Evolutionary conservation across 1,140 invertebrate genomes (phyloP), one percentile per base, ranked within the genome.

Genomic region (Polypedilum vanderplanki): DNA sequence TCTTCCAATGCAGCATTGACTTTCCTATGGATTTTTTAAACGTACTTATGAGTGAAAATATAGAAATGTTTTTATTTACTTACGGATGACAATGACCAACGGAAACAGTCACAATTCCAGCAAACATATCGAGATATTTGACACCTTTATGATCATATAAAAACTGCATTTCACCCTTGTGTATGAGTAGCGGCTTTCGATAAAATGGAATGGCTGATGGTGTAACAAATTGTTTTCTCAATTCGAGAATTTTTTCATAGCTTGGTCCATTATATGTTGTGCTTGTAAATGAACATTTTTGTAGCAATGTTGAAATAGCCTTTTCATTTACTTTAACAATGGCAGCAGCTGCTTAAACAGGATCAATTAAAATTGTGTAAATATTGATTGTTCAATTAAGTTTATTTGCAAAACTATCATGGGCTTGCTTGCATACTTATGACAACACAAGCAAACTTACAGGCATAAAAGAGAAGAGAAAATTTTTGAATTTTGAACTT

Each of bases 11-110:
- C 94, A 76, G 88, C 86, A 15, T 88, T 89, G 0, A 98, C 89
- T 86, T 90, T 92, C 40, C 91, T 91, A 33, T 33, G 77, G 15
- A 80, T 83, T 81, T 65, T 17, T 70, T 20, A 7, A 20, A 9
- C 10, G 10, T 15, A 8, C 1, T 57, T 57, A 17, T n/a, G 10
- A 57, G 3, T 3, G 10, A 57, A 12, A 15, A 17, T 57, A 57
- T n/a, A 57, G 8, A 57, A 57, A 57, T 15, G 8, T 3, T 57
- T 57, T 7, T 57, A 33, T 33, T 33, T 33, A 88, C 91, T 91
- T 88, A 97, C 94, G 96, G 96, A 87, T 99, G 97, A 83, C 94
- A 98, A 83, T 98, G 97, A 20, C 97, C 97, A n/a, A 98, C 94
- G 74, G 93, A 95, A 33, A 98, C 92, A 0, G 97, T 99, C 2